A percentile compares a stretch with the other conserved stretches of the same genome.
Evolutionary conservation across 2,888 invertebrate species (phyloP).

Genomic region (Punctoribates punctum): DNA sequence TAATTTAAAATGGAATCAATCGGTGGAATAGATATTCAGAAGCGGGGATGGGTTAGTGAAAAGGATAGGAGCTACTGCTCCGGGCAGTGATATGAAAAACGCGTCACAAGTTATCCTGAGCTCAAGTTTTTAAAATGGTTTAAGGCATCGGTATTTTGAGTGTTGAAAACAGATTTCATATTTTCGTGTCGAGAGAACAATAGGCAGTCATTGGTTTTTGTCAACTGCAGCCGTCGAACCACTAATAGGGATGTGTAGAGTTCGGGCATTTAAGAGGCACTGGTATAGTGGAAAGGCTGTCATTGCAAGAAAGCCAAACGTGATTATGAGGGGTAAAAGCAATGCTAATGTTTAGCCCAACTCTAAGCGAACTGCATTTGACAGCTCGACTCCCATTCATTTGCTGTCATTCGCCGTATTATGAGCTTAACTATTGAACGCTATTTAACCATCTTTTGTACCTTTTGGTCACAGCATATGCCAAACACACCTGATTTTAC

Average conservation of each 20-base stretch:
- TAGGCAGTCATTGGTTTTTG: slow-evolving; percentile 34
- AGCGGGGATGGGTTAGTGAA: neutral
- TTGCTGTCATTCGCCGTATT: slow-evolving; percentile 12
- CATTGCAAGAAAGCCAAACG: slow-evolving; percentile 24
- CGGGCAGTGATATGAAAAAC: slow-evolving; percentile 6
- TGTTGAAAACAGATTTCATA: slow-evolving; percentile 33
- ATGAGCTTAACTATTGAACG: slow-evolving; percentile 21
- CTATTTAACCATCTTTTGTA: slow-evolving; percentile 24
- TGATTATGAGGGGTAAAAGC: slow-evolving; percentile 31
- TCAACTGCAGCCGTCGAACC: slow-evolving; percentile 22
- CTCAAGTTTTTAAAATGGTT: neutral
- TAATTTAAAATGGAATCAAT: neutral
- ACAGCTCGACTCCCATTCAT: slow-evolving; percentile 34
- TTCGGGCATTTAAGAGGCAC: slow-evolving; percentile 29
- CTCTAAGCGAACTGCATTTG: neutral
- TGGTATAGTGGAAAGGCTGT: neutral
- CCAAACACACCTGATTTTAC: slow-evolving; percentile 23
- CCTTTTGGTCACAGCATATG: slow-evolving; percentile 18
- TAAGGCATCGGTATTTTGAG: slow-evolving; percentile 12
- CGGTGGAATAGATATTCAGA: neutral
- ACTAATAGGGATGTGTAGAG: slow-evolving; percentile 30
- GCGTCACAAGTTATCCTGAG: slow-evolving; percentile 6
- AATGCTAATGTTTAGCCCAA: slow-evolving; percentile 26
- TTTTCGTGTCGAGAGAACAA: slow-evolving; percentile 26
- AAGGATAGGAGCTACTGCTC: neutral